Evolutionary conservation across 2,797 vertebrate species (phyloP).

Genomic region (Anolis apletophallus): DNA sequence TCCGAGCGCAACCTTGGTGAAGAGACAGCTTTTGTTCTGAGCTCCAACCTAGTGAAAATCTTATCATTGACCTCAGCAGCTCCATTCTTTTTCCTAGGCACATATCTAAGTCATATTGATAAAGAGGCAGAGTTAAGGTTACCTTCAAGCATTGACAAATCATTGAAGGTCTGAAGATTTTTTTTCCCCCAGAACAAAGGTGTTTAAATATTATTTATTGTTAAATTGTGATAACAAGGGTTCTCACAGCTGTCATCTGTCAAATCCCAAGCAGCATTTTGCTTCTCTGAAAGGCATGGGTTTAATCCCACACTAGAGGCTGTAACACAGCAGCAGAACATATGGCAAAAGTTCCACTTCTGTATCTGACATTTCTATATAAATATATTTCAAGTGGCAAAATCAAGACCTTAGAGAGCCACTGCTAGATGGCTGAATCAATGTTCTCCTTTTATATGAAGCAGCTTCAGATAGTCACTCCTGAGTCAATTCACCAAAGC

Average conservation of each 20-base stretch:
- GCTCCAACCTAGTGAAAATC: too few relatives aligned
- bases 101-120: not conserved
- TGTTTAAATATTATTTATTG: not conserved
- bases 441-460: not conserved
- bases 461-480: not conserved
- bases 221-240: not conserved
- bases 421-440: not conserved
- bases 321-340: not conserved
- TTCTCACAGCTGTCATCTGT: not conserved
- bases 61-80: not conserved
- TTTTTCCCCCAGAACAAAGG: not conserved
- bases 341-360: not conserved
- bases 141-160: not conserved
- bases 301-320: not conserved
- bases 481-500: not conserved
- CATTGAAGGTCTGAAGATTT: not conserved
- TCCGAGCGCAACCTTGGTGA: too few relatives aligned
- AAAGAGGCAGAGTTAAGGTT: not conserved
- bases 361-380: not conserved
- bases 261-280: not conserved
- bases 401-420: not conserved
- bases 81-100: not conserved
- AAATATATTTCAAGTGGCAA: not conserved
- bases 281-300: not conserved
- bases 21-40: too few relatives aligned